phyloP scores from a whole-genome alignment of 2,888 invertebrate genomes.

The Endomychus coccineus region DNA sequence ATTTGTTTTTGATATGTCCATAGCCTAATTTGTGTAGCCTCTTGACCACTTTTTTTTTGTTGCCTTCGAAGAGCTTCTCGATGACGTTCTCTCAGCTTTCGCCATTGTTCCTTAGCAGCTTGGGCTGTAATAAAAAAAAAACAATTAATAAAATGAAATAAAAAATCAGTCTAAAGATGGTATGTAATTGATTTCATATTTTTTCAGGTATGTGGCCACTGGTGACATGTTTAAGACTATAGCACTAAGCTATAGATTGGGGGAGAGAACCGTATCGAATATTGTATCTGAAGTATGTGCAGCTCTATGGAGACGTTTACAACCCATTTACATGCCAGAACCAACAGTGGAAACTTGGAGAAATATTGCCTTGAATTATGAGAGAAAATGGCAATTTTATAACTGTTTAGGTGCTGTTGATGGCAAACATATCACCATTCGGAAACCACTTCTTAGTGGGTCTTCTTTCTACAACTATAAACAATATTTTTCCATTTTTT shows the following conservation, averaged over 20 bases:
- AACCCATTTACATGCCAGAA: constrained; percentile 21
- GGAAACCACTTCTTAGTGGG: constrained; percentile 25
- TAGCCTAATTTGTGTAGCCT: too few species aligned
- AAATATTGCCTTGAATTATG: constrained; percentile 26
- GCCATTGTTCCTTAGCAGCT: too few species aligned
- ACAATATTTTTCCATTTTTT: constrained; percentile 26
- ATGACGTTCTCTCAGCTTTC: too few species aligned
- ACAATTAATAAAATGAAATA: too few species aligned
- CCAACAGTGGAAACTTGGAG: constrained; percentile 22
- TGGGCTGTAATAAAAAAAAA: too few species aligned
- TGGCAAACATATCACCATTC: constrained; percentile 29
- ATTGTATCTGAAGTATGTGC: constrained; percentile 31
- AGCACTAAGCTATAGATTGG: constrained; percentile 15
- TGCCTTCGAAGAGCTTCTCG: too few species aligned
- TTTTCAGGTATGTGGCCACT: constrained; percentile 13
- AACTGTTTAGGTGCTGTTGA: constrained; percentile 28
- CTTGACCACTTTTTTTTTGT: too few species aligned
- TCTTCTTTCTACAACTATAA: constrained; percentile 32
- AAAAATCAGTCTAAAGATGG: too few species aligned
- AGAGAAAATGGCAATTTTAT: constrained; percentile 28
- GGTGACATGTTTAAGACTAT: constrained; percentile 16
- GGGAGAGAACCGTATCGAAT: constrained; percentile 33
- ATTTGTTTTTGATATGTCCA: too few species aligned
- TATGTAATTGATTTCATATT: not conserved
- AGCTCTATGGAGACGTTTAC: constrained; percentile 26